Base-by-base conservation (phyloP, 2,888 invertebrate genomes). In the Callinectes sapidus region DNA sequence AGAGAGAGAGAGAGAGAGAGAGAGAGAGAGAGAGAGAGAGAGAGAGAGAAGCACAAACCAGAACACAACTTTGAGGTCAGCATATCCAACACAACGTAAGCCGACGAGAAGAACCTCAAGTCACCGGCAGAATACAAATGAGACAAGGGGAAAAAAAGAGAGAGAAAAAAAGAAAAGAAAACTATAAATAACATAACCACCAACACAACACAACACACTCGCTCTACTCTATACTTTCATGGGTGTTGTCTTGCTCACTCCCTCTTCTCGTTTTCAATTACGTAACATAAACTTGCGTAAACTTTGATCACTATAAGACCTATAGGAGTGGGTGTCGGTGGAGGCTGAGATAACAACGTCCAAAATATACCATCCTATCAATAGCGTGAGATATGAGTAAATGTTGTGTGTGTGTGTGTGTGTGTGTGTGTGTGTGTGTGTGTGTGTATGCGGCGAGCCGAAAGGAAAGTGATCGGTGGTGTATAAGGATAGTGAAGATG, bases 11-110 rank as follows among this genome's bases (percentile, higher is more conserved):
- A 89, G 55, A 89, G 87, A 87, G 61, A 88, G 32, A 54, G 88
- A 88, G 66, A 71, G 71, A 89, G 32, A 61, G 42, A 90, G 81
- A 54, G 90, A 90, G 81, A 77, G 81, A 90, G 90, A 90, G 81
- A 90, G 81, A 39, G 81, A 48, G 90, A 48, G 90, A 77, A 86
- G 32, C 23, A 85, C 16, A 55, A 14, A 6, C 18, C 18, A 23
- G 35, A 6, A 55, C 32, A 85, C 14, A 55, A 10, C 35, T n/a
- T 66, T 71, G 2, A 39, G 14, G 35, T 42, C 8, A 71, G 42
- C n/a, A 89, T 23, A 61, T 42, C 42, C 2, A 71, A 89, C 42
- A n/a, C 13, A 71, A 89, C 35, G 1, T 8, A 90, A 35, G 28
- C 10, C 66, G n/a, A 23, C 66, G n/a, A 23, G 35, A 39, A 77